These are phyloP conservation scores for Cryptomyrus ogoouensis DNA, from an alignment of 2,113 vertebrate species.

Conservation along the genomic window DNA sequence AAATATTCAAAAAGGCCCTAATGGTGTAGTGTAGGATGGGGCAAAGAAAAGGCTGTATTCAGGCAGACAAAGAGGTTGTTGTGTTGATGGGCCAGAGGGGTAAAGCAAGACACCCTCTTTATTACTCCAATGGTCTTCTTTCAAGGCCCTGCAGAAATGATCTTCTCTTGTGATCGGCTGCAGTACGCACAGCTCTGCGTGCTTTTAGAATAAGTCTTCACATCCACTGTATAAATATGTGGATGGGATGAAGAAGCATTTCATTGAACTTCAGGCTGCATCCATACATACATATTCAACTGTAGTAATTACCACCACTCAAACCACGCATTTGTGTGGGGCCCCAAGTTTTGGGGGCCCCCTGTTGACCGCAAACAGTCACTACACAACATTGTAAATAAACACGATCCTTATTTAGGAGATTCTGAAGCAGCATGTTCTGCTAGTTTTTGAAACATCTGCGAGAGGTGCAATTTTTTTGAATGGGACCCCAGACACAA, in stretches of 20 bases:
- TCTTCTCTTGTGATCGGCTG: slow-evolving; percentile 7
- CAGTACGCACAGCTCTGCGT: not conserved
- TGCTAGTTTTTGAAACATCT: not conserved
- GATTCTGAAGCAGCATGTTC: not conserved
- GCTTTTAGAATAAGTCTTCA: not conserved
- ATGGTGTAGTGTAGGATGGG: not conserved
- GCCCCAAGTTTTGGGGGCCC: not conserved
- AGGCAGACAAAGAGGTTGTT: not conserved
- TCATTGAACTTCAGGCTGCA: not conserved
- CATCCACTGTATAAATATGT: slow-evolving; percentile 9
- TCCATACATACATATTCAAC: not conserved
- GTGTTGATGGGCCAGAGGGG: not conserved
- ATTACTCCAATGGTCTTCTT: not conserved
- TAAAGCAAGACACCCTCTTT: not conserved
- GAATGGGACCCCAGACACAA: not conserved
- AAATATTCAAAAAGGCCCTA: not conserved
- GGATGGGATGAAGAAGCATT: not conserved
- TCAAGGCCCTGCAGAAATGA: not conserved
- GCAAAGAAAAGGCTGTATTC: not conserved
- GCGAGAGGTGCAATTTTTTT: not conserved
- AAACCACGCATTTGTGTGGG: not conserved
- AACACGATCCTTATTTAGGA: not conserved
- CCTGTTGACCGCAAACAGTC: not conserved
- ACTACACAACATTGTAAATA: not conserved
- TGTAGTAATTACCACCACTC: not conserved